phyloP scores from a whole-genome alignment of 1,140 invertebrate genomes.

The Drosophila malerkotliana region DNA sequence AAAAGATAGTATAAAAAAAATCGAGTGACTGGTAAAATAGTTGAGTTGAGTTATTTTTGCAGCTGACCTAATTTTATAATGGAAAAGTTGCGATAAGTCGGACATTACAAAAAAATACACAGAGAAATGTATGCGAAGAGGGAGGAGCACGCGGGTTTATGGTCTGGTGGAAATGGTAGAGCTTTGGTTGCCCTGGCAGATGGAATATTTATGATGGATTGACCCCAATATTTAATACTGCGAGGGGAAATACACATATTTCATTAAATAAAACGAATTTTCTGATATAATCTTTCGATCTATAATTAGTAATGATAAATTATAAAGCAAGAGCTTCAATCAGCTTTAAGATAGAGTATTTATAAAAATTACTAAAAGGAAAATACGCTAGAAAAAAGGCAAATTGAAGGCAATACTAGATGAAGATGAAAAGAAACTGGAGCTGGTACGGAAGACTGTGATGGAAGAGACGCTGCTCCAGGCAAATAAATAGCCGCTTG shows the following conservation, averaged over 20 bases:
- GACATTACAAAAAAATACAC: slow-evolving; percentile 41
- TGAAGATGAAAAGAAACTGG: slow-evolving; percentile 13
- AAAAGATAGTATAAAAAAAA: slow-evolving; percentile 40
- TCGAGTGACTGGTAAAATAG: slow-evolving; percentile 65
- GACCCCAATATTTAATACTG: neutral
- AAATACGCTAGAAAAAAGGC: slow-evolving; percentile 23
- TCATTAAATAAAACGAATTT: no score
- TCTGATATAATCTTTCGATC: no score
- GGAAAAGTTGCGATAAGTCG: slow-evolving; percentile 81
- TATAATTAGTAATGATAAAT: no score
- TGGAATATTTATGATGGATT: slow-evolving; percentile 4
- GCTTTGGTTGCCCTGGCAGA: slow-evolving; percentile 2
- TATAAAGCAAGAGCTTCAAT: no score
- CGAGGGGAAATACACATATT: neutral
- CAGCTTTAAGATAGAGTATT: slow-evolving; percentile 4
- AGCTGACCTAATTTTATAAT: slow-evolving; percentile 83
- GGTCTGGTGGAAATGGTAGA: neutral
- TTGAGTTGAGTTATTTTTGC: slow-evolving; percentile 81
- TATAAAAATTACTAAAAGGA: slow-evolving; percentile 11
- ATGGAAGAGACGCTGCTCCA: slow-evolving; percentile 49
- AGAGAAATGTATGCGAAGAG: neutral
- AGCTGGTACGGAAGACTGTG: slow-evolving; percentile 34
- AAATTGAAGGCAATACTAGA: slow-evolving; percentile 34
- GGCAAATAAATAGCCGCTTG: slow-evolving; percentile 78
- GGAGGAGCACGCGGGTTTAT: neutral